Evolutionary conservation across 2,113 vertebrate species (phyloP), one percentile per base, ranked within the genome.

Genomic region (Gallinago jamesoni): DNA sequence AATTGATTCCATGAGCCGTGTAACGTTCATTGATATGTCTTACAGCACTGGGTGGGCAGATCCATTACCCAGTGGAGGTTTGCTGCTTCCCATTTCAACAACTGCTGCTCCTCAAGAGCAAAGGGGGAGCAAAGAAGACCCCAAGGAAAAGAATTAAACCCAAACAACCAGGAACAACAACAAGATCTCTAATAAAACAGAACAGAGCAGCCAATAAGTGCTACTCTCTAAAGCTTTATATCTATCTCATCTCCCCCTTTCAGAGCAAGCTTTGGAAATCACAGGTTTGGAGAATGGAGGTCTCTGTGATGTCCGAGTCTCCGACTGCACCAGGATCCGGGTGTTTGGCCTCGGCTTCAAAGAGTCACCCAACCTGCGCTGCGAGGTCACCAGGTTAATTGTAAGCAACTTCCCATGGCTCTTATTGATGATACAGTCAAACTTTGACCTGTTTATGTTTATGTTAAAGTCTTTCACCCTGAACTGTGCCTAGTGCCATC

Each of bases 281-380:
- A 98, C 87, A 1, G 95, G 93, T 60, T 43, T 98, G 85, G 98
- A 98, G 96, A 98, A 98, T 4, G 52, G 91, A 12, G 98, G 97
- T 7, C 93, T 98, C 20, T 98, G 98, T 15, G 95, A 98, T 7
- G 52, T 98, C 66, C 94, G 95, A 52, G 59, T 90, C 22, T 97
- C 87, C 0, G 70, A 95, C 95, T 99, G 97, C 43, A 90, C 86
- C 93, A 97, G 59, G 50, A 63, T 98, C 48, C 93, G 87, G 3
- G 97, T 97, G 37, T 97, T 97, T 2, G 97, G 97, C 53, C 91
- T 97, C 0, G 96, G 97, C 33, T 98, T 98, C 97, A 88, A 69
- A 19, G 79, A 98, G 41, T 98, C 97, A 0, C 57, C 91, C 27
- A 62, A 78, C 56, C 98, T 99, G 82, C 97, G 75, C 93, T 98